Conservation (phyloP, 2,888 invertebrate species). For the Epinotia nisella region DNA sequence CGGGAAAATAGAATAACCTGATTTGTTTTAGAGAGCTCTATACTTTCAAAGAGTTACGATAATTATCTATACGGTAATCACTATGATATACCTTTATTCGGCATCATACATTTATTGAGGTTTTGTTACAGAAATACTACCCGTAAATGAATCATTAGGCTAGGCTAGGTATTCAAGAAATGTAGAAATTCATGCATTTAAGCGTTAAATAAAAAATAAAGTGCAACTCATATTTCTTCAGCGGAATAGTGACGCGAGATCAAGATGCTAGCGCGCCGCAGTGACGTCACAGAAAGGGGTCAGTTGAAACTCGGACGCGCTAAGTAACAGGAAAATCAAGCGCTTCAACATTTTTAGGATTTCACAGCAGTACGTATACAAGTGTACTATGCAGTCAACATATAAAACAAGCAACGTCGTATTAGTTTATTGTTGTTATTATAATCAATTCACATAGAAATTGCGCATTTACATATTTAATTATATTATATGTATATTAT, state of each 20-base stretch:
- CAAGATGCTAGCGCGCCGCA: slow-evolving; percentile 37
- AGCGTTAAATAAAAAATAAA: neutral
- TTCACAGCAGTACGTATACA: neutral
- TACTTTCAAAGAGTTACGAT: neutral
- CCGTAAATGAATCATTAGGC: neutral
- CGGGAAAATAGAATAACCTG: slow-evolving; percentile 17
- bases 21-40: neutral
- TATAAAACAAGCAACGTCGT: neutral
- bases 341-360: slow-evolving; percentile 25
- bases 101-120: neutral
- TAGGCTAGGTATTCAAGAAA: neutral
- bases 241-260: slow-evolving; percentile 30
- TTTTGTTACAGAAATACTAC: neutral
- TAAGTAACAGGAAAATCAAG: slow-evolving; percentile 38
- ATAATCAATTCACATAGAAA: neutral
- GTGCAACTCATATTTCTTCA: slow-evolving; percentile 20
- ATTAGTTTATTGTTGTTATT: neutral
- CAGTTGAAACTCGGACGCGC: slow-evolving; percentile 40
- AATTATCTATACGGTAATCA: no score
- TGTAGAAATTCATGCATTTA: neutral
- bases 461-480: neutral
- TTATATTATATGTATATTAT: neutral
- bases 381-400: neutral
- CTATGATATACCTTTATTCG: neutral
- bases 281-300: slow-evolving; percentile 44